phyloP scores from a whole-genome alignment of 2,888 invertebrate species.

The Incurvaria masculella region DNA sequence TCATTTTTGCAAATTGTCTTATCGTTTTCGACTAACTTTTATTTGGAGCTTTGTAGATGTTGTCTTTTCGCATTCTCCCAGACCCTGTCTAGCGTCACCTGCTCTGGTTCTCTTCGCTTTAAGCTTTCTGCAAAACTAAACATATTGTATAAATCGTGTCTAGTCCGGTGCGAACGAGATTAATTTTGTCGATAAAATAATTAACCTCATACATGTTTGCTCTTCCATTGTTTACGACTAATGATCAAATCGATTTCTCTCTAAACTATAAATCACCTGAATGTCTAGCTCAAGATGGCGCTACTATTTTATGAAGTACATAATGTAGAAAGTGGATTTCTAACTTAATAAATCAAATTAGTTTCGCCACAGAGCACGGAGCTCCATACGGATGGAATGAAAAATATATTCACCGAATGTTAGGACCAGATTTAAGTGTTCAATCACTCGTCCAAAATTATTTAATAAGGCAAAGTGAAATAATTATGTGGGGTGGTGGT shows the following conservation, averaged over 20 bases:
- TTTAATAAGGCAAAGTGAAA: conserved; percentile 50
- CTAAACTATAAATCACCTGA: conserved; percentile 24
- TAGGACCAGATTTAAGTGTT: conserved; percentile 50
- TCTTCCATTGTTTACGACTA: neutral
- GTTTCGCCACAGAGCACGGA: neutral
- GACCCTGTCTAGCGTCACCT: no score
- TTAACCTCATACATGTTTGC: conserved; percentile 15
- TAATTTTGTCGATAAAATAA: conserved; percentile 47
- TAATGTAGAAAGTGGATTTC: neutral
- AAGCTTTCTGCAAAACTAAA: neutral
- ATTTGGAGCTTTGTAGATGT: no score
- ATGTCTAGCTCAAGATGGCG: neutral
- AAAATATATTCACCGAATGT: conserved; percentile 24
- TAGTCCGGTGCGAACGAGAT: conserved; percentile 55
- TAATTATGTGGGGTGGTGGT: conserved; percentile 14
- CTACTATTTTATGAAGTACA: neutral
- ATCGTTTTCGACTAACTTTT: neutral
- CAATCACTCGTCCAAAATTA: conserved; percentile 48
- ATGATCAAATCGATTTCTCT: conserved; percentile 22
- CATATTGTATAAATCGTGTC: conserved; percentile 25
- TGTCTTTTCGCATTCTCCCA: no score
- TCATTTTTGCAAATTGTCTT: neutral
- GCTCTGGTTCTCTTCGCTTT: neutral
- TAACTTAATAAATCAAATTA: neutral
- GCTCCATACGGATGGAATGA: neutral